Base-by-base conservation (phyloP, 2,797 vertebrate genomes). In the Pangasius sanitwongsei region DNA sequence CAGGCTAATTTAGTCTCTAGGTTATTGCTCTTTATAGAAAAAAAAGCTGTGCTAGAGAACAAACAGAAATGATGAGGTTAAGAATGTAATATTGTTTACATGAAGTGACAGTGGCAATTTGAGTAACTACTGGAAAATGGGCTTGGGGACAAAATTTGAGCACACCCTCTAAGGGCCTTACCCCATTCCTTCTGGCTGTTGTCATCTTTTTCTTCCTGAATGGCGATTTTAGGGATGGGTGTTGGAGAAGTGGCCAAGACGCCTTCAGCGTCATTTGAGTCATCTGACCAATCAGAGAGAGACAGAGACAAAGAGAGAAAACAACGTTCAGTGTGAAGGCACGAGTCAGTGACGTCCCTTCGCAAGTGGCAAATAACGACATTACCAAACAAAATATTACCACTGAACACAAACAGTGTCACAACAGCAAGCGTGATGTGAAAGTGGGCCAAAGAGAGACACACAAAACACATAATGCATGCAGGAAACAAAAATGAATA, bases 161-260 rank as follows among this genome's bases (percentile, higher is more conserved):
- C 31, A 41, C 44, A 6, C 9, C 41, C 31, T 23, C 78, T 37
- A 37, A 41, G 18, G 31, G 44, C 53, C 93, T 92, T 86, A 96
- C 96, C 96, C 94, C 95, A 95, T 44, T 93, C 92, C 0, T 94
- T 94, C 86, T 86, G 88, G 90, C 87, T 57, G 83, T 92, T 92
- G 11, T 95, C 94, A 1, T 95, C 95, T 53, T 90, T 90, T 55
- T 96, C 96, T 84, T 96, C 96, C 91, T 95, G 95, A 92, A 95
- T 96, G 89, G 96, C 92, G 61, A 96, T 96, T 94, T 94, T 95
- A 3, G 96, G 96, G 50, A 96, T 95, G 90, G 96, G 87, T 53
- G 91, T 89, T 12, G 89, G 94, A 0, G 94, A 94, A 89, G 92
- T 90, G 23, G 94, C 95, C 74, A 86, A 91, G 90, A 93, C 92